Base-by-base conservation (phyloP, 2,797 vertebrate genomes). In the Malurus leucopterus region DNA sequence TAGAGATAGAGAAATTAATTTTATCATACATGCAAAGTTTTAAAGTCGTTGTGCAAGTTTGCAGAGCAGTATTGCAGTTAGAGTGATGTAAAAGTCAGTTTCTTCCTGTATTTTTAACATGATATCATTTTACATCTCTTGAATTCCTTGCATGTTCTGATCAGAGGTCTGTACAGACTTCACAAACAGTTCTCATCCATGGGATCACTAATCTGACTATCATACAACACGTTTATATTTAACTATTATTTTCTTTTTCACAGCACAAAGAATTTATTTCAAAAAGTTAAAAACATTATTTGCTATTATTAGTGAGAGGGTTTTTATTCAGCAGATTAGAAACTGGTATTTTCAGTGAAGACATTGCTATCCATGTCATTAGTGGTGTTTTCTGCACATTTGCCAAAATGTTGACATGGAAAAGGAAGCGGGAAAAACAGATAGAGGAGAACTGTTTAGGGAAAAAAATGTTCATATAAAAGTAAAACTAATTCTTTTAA, bases 91-190 rank as follows among this genome's bases (percentile, higher is more conserved):
- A 67, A 91, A 86, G 63, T 50, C 54, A 44, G n/a, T 84, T 90
- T 92, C 78, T 82, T 84, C 65, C 58, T 90, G 32, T 89, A 13
- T 74, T 83, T 90, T 88, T 51, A 67, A 70, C 51, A 50, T 71
- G 27, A 21, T 61, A 21, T 8, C 24, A 23, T 82, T 92, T 79
- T 64, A 15, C 27, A 34, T 32, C 22, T 51, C 38, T 86, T 78
- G 41, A 88, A 61, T 92, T 89, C 61, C 1, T 4, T 61, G 19
- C 36, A 7, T 50, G 19, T 46, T 86, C 61, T 88, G 36, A 55
- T 78, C 63, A 69, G 34, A 72, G 47, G 29, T 78, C 51, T 84
- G 16, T n/a, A 47, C 20, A 59, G 16, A 53, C 24, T 65, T 74
- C 46, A 65, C 29, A 59, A 46, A 22, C 27, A 47, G 11, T 68